Conservation (phyloP, 2,888 invertebrate genomes). For the Melinopterus prodromus region DNA sequence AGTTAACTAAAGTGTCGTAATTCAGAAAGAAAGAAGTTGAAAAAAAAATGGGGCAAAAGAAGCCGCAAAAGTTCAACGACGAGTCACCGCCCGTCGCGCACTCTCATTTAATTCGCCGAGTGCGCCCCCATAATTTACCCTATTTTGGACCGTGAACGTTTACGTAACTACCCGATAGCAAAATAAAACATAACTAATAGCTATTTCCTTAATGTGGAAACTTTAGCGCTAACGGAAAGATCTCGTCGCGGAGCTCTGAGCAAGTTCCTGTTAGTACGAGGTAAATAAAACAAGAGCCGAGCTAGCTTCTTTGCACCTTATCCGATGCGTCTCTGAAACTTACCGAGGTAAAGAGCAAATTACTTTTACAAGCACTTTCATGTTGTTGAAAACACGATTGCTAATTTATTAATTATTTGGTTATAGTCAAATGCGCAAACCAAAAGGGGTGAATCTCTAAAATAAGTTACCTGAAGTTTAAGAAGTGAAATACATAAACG, state of each 20-base stretch:
- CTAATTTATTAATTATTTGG: no score
- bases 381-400: no score
- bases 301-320: background rate
- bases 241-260: background rate
- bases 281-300: background rate
- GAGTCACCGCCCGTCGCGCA: background rate
- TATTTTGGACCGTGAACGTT: background rate
- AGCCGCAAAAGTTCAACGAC: background rate
- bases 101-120: background rate
- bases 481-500: no score
- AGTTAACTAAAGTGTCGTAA: slow-evolving; percentile 4
- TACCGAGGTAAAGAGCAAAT: no score
- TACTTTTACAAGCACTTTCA: no score
- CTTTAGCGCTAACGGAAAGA: background rate
- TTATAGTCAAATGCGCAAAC: no score
- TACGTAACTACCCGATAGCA: slow-evolving; percentile 4
- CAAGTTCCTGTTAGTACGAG: background rate
- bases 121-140: background rate
- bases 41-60: background rate
- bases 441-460: no score
- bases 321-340: background rate
- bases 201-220: background rate
- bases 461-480: no score
- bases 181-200: slow-evolving; percentile 4
- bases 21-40: background rate